Percentiles rank a stretch among this genome's conserved stretches.
Evolutionary conservation across 2,888 invertebrate species (phyloP).

Genomic region (Drosophila crucigera): DNA sequence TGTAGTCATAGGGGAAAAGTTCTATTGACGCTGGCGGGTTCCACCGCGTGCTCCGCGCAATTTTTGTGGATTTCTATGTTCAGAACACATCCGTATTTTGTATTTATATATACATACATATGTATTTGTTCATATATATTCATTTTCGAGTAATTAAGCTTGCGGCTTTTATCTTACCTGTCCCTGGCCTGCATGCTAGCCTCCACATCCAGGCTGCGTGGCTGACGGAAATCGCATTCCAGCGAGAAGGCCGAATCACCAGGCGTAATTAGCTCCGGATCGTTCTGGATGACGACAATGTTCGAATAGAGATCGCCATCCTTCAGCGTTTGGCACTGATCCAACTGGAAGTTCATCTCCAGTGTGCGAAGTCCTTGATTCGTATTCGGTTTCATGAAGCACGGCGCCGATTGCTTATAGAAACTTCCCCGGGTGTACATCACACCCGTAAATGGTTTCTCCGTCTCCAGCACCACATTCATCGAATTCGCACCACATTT

Average conservation of each 20-base stretch:
- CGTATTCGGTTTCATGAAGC: slow-evolving; percentile 86
- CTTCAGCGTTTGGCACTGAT: slow-evolving; percentile 87
- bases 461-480: slow-evolving; percentile 86
- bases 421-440: slow-evolving; percentile 88
- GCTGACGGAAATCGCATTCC: slow-evolving; percentile 88
- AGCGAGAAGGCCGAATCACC: slow-evolving; percentile 89
- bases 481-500: slow-evolving; percentile 87
- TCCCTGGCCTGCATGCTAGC: slow-evolving; percentile 86
- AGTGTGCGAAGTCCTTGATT: slow-evolving; percentile 85
- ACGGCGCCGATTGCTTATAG: slow-evolving; percentile 87
- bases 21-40: slow-evolving; percentile 83
- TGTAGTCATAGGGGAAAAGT: slow-evolving; percentile 43
- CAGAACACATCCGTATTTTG: slow-evolving; percentile 42
- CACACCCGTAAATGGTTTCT: slow-evolving; percentile 87
- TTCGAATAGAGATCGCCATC: slow-evolving; percentile 87
- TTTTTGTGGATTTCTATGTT: slow-evolving; percentile 84
- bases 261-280: slow-evolving; percentile 88
- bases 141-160: background rate
- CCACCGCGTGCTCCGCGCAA: slow-evolving; percentile 84
- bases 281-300: slow-evolving; percentile 88
- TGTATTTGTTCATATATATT: slow-evolving; percentile 13
- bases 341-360: slow-evolving; percentile 87
- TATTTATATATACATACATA: slow-evolving; percentile 27
- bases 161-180: slow-evolving; percentile 74
- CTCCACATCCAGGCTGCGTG: slow-evolving; percentile 86